Base-by-base conservation (phyloP, 2,797 vertebrate genomes). In the Lepilemur septentrionalis region DNA sequence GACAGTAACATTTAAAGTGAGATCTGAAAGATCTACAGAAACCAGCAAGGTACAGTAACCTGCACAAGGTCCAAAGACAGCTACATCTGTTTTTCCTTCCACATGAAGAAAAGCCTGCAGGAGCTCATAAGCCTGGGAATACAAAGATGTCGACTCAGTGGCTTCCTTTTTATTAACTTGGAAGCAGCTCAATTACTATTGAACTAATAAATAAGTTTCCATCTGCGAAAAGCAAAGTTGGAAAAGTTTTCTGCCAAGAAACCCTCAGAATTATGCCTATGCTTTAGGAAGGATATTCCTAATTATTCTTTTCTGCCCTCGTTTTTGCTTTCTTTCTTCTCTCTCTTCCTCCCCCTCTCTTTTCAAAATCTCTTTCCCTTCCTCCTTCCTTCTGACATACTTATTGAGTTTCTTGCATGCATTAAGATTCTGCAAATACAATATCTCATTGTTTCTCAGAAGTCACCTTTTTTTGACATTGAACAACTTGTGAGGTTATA, bases 1-100 rank as follows among this genome's bases (percentile, higher is more conserved):
- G 61, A 57, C 82, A 73, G 41, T 52, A 50, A 73, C 20, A 46
- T 35, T n/a, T 84, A 50, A 82, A 87, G 78, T 81, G 55, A 43
- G 35, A 63, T 67, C 41, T 20, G 7, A 63, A 41, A 17, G 48
- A 17, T 35, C 18, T 25, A 5, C 82, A 69, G 48, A 48, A 73
- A 23, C 5, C 10, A 43, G 46, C 10, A 43, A 50, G 14, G 3
- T 2, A 0, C 1, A 52, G 28, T 11, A 13, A 52, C 55, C 69
- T 23, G 2, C 28, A 14, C 23, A 17, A 89, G 30, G 38, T 41
- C 67, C 91, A 46, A n/a, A 83, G 57, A 46, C 41, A 72, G 15
- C 32, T 15, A 0, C 23, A 52, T 43, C 18, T 41, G 17, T 9
- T 57, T n/a, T 48, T 15, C 61, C 25, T 79, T 48, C 15, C 48